Evolutionary conservation across 2,797 vertebrate species (phyloP).

Genomic region (Takifugu ocellatus): DNA sequence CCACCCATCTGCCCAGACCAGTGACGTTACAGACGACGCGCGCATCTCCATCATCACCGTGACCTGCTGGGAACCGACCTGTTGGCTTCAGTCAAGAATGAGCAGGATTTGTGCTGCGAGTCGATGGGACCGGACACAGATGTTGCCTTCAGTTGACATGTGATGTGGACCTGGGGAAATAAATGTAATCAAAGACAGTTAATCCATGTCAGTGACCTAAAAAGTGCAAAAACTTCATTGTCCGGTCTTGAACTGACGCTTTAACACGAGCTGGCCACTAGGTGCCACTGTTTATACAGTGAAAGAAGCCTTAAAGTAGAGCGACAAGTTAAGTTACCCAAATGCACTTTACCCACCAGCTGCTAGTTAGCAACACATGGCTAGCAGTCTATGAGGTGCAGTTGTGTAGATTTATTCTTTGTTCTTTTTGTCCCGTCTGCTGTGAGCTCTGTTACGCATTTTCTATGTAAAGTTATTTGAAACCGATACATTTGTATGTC

Average conservation of each 20-base stretch:
- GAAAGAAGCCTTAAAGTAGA: too few species aligned
- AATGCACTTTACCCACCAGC: too few species aligned
- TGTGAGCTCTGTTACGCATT: neutral
- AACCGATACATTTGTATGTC: too few species aligned
- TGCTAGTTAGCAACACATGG: too few species aligned
- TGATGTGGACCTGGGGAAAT: constrained; percentile 61
- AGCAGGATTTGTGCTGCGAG: constrained; percentile 61
- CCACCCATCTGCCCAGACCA: constrained; percentile 62
- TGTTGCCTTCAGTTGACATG: constrained; percentile 60
- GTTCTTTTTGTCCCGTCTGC: too few species aligned
- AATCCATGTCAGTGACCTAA: neutral
- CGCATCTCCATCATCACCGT: too few species aligned
- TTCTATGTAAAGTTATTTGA: neutral
- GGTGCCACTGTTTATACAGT: too few species aligned
- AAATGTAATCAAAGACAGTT: neutral
- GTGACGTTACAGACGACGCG: neutral
- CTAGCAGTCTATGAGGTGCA: too few species aligned
- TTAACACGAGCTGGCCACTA: too few species aligned
- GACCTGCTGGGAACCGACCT: constrained; percentile 36
- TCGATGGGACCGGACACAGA: constrained; percentile 16
- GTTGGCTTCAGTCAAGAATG: constrained; percentile 48
- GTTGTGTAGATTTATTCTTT: neutral
- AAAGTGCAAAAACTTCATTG: too few species aligned
- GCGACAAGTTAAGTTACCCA: too few species aligned
- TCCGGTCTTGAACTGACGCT: too few species aligned